phyloP scores from a whole-genome alignment of 2,113 vertebrate genomes.

The Mormyrus lacerda region DNA sequence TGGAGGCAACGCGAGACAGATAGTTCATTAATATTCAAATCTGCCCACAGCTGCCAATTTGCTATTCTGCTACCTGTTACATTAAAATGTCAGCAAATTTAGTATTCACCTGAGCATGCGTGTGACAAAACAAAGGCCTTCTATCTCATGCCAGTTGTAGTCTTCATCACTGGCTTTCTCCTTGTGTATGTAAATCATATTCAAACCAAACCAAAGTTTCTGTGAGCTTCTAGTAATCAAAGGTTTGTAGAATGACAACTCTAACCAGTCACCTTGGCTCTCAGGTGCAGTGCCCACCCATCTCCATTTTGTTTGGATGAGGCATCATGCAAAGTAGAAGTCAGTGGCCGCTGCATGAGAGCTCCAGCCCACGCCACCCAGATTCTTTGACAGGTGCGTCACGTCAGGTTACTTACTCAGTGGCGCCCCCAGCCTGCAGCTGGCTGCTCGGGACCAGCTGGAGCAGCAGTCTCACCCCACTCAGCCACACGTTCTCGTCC shows the following conservation, averaged over 20 bases:
- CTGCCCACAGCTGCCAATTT: neutral
- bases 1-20: neutral
- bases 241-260: neutral
- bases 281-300: neutral
- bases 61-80: neutral
- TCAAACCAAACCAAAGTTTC: conserved; percentile 15
- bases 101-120: neutral
- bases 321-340: neutral
- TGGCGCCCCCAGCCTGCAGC: conserved; percentile 67
- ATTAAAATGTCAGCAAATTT: neutral
- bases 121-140: neutral
- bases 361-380: too few species aligned
- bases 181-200: conserved; percentile 17
- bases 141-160: neutral
- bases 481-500: conserved; percentile 83
- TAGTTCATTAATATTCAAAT: neutral
- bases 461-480: conserved; percentile 79
- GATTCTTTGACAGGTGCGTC: neutral
- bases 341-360: neutral
- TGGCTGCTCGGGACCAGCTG: conserved; percentile 80
- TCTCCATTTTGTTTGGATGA: neutral
- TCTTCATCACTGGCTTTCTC: neutral
- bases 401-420: conserved; percentile 69
- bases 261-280: neutral
- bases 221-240: neutral